These are phyloP conservation scores for Ferdinandea cuprea DNA, from an alignment of 2,888 invertebrate genomes.

Conservation along the genomic window DNA sequence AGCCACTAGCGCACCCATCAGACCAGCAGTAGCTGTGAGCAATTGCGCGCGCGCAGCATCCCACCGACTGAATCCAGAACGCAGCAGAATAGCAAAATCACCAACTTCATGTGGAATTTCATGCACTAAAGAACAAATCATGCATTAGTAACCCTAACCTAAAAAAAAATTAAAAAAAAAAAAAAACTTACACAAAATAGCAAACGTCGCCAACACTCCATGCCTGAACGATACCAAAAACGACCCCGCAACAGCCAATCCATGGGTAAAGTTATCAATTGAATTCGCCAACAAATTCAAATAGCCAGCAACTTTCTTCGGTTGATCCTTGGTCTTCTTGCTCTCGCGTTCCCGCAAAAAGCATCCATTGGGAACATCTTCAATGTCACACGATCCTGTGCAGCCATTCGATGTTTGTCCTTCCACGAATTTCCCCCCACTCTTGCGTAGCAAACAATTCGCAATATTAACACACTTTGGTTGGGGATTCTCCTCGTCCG, in stretches of 20 bases:
- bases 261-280: conserved; percentile 99
- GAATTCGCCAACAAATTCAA: conserved; percentile 97
- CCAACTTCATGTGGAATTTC: conserved; percentile 99
- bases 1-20: conserved; percentile 94
- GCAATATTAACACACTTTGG: conserved; percentile 83
- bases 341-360: conserved; percentile 81
- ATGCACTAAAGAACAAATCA: conserved; percentile 88
- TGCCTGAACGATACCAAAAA: conserved; percentile 96
- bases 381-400: conserved; percentile 82
- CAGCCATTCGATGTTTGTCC: conserved; percentile 80
- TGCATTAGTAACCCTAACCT: neutral
- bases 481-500: conserved; percentile 83
- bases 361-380: conserved; percentile 83
- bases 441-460: conserved; percentile 82
- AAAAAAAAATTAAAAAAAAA: neutral
- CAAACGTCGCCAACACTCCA: conserved; percentile 96
- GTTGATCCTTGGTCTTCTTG: conserved; percentile 80
- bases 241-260: conserved; percentile 98
- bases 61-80: conserved; percentile 96
- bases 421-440: conserved; percentile 81
- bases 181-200: conserved; percentile 87
- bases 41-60: conserved; percentile 97
- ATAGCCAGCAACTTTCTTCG: conserved; percentile 91
- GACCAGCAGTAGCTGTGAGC: conserved; percentile 94
- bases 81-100: conserved; percentile 97